These are phyloP conservation scores for Drosophila jambulina DNA, from an alignment of 1,140 invertebrate species.

Conservation along the genomic window DNA sequence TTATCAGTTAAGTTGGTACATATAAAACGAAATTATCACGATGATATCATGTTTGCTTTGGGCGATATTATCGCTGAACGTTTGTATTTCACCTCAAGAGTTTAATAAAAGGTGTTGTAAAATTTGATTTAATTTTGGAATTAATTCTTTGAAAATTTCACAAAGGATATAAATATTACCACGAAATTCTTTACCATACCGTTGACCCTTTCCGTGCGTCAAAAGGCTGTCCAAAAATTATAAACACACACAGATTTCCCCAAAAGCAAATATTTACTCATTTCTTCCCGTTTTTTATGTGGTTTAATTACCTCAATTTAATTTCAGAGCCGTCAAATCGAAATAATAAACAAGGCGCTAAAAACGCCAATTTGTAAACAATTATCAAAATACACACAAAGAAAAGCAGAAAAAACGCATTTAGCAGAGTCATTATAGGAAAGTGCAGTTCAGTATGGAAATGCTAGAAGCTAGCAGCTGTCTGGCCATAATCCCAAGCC, in stretches of 20 bases:
- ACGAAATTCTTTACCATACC: constrained; percentile 14
- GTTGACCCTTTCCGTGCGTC: constrained; percentile 55
- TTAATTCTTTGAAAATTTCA: neutral
- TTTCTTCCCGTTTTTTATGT: constrained; percentile 29
- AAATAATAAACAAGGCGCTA: constrained; percentile 71
- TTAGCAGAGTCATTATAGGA: constrained; percentile 53
- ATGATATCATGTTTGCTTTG: constrained; percentile 65
- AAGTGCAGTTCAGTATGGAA: constrained; percentile 57
- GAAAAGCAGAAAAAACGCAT: constrained; percentile 29
- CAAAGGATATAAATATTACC: neutral
- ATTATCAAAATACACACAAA: constrained; percentile 51
- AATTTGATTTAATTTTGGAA: neutral
- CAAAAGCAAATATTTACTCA: constrained; percentile 61
- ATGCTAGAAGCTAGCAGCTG: constrained; percentile 52
- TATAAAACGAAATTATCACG: constrained; percentile 41
- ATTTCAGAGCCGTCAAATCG: constrained; percentile 50
- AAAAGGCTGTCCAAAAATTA: constrained; percentile 25
- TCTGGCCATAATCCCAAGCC: constrained; percentile 40
- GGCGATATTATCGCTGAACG: constrained; percentile 29
- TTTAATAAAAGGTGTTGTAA: neutral
- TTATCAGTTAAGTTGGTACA: constrained; percentile 62
- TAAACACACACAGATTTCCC: constrained; percentile 26
- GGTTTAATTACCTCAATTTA: constrained; percentile 71
- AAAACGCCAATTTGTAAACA: constrained; percentile 66
- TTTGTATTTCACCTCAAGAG: constrained; percentile 3